These are phyloP conservation scores for Babylonia areolata DNA, from an alignment of 1,140 invertebrate species.

Conservation along the genomic window DNA sequence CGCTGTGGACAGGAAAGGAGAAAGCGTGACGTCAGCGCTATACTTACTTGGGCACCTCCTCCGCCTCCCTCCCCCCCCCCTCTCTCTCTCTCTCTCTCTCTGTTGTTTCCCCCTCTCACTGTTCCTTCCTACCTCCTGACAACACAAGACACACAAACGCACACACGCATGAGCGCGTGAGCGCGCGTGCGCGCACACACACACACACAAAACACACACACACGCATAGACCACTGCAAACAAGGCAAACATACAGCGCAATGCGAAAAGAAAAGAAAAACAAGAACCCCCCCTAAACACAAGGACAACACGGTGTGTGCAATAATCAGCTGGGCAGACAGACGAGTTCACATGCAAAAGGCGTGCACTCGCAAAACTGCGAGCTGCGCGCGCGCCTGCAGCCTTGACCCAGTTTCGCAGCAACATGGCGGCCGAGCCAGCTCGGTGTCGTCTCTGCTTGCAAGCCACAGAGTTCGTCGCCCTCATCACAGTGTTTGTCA, in stretches of 20 bases:
- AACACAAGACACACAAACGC: no score
- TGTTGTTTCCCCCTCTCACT: no score
- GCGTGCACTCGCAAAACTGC: not conserved
- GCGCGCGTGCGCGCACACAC: no score
- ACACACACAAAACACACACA: no score
- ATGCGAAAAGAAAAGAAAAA: not conserved
- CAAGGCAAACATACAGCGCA: no score
- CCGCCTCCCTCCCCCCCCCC: no score
- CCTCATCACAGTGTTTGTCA: conserved; percentile 4
- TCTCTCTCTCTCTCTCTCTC: no score
- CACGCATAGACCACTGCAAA: no score
- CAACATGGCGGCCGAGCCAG: not conserved
- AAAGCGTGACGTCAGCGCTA: not conserved
- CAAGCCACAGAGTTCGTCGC: not conserved
- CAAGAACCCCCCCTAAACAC: not conserved
- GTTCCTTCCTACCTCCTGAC: no score
- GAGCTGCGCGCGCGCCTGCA: not conserved
- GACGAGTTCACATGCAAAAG: conserved; percentile 6
- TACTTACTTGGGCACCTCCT: not conserved
- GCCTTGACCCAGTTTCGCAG: not conserved
- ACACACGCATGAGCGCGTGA: no score
- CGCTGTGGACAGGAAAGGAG: not conserved
- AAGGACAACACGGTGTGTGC: not conserved
- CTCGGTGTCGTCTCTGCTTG: conserved; percentile 1
- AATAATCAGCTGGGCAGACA: not conserved